Percentiles rank a stretch among this genome's conserved stretches.
phyloP scores from a whole-genome alignment of 2,797 vertebrate species.

The Enteromius viviparus region DNA sequence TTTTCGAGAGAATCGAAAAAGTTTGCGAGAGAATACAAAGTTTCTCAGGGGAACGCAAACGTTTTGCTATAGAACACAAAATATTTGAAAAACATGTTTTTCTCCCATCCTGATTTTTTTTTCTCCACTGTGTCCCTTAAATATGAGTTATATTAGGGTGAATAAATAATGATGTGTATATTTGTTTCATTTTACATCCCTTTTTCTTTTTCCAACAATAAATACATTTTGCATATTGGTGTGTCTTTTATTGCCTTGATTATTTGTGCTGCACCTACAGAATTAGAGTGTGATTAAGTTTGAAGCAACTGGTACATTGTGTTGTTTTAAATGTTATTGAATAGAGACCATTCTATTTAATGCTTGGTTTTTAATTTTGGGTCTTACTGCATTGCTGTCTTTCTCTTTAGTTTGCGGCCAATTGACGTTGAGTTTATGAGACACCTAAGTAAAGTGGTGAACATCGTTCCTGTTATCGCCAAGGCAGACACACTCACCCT shows the following conservation, averaged over 20 bases:
- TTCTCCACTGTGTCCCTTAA: too few species aligned
- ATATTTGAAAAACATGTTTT: too few species aligned
- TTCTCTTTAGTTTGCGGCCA: slow-evolving; percentile 83
- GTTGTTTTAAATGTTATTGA: not conserved
- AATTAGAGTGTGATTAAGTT: not conserved
- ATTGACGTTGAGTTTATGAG: slow-evolving; percentile 97
- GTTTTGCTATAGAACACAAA: too few species aligned
- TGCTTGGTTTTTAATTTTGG: not conserved
- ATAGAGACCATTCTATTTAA: not conserved
- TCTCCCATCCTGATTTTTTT: too few species aligned
- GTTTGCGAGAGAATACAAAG: too few species aligned
- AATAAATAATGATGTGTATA: not conserved
- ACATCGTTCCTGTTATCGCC: slow-evolving; percentile 96
- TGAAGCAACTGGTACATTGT: not conserved
- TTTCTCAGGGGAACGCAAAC: too few species aligned
- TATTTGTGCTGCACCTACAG: not conserved
- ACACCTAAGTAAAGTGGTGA: slow-evolving; percentile 95
- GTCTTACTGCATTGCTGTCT: not conserved
- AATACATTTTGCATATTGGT: not conserved
- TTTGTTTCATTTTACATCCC: not conserved
- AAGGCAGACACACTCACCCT: slow-evolving; percentile 95
- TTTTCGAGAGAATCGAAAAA: too few species aligned
- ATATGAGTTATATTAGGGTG: not conserved
- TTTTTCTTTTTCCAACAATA: not conserved
- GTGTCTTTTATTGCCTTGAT: not conserved